Conservation (phyloP, 2,888 invertebrate species). For the Drosophila fulvimacula region DNA sequence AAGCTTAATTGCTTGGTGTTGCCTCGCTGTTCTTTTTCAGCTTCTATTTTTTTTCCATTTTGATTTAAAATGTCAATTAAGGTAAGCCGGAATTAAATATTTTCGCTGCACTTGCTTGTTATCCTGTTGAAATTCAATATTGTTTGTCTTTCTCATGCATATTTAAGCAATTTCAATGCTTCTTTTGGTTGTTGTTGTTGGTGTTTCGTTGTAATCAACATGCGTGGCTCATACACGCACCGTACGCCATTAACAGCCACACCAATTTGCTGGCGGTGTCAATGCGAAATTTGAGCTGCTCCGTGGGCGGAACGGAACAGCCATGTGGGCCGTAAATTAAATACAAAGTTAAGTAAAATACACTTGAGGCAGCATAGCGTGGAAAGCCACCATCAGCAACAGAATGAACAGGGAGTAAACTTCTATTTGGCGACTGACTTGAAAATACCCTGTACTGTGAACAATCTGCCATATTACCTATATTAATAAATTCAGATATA, state of each 20-base stretch:
- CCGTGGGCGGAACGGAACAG: constrained; percentile 9
- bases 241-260: constrained; percentile 47
- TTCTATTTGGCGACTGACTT: too few relatives aligned
- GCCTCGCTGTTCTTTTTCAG: background rate
- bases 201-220: constrained; percentile 48
- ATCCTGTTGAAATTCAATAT: constrained; percentile 37
- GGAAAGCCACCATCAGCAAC: constrained; percentile 10
- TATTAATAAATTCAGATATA: too few relatives aligned
- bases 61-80: constrained; percentile 7
- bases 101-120: constrained; percentile 8
- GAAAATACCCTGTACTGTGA: too few relatives aligned
- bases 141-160: constrained; percentile 52
- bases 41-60: too few relatives aligned
- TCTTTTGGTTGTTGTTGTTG: background rate
- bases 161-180: constrained; percentile 43
- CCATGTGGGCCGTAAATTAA: constrained; percentile 48
- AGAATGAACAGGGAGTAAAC: too few relatives aligned
- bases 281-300: constrained; percentile 31
- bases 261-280: constrained; percentile 39
- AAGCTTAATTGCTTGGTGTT: background rate
- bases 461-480: too few relatives aligned
- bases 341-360: constrained; percentile 66
- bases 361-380: constrained; percentile 51
- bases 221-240: constrained; percentile 35
- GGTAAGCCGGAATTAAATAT: constrained; percentile 7